Conservation (phyloP, 2,113 vertebrate species). For the Centropristis striata region DNA sequence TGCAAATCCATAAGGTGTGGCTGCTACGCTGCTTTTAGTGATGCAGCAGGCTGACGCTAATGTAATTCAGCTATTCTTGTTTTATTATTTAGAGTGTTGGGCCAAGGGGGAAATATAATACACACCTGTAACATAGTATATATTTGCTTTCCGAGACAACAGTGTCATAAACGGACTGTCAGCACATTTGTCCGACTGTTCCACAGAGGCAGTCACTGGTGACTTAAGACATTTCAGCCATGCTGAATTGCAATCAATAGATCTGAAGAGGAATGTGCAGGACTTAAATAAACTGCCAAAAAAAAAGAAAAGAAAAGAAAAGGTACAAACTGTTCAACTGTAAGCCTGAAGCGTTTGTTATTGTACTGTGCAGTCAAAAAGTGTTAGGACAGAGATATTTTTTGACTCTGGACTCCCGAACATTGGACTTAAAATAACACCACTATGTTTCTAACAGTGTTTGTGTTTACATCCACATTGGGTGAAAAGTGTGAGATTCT, state of each 20-base stretch:
- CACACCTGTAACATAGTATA: constrained; percentile 36
- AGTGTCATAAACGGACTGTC: constrained; percentile 34
- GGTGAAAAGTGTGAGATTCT: neutral
- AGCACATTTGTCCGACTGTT: constrained; percentile 19
- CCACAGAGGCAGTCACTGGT: neutral
- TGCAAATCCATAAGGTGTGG: constrained; percentile 48
- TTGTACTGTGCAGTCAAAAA: constrained; percentile 12
- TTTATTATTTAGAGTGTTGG: constrained; percentile 42
- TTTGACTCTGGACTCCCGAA: constrained; percentile 12
- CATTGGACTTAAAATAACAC: constrained; percentile 23
- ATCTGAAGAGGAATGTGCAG: neutral
- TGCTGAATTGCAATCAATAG: constrained; percentile 7
- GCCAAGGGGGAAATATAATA: constrained; percentile 32
- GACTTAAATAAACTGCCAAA: neutral
- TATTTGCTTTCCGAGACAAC: constrained; percentile 15
- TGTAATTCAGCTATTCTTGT: constrained; percentile 43
- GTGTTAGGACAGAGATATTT: constrained; percentile 12
- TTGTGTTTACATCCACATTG: constrained; percentile 3
- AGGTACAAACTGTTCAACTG: neutral
- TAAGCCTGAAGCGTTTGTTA: constrained; percentile 5
- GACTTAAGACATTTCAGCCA: neutral
- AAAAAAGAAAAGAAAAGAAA: neutral
- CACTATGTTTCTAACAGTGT: neutral
- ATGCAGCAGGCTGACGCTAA: constrained; percentile 55
- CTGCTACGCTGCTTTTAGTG: constrained; percentile 51